A percentile compares a stretch with the other conserved stretches of the same genome.
These are phyloP conservation scores for Drosophila cardini DNA, from an alignment of 1,140 invertebrate species.

Conservation along the genomic window DNA sequence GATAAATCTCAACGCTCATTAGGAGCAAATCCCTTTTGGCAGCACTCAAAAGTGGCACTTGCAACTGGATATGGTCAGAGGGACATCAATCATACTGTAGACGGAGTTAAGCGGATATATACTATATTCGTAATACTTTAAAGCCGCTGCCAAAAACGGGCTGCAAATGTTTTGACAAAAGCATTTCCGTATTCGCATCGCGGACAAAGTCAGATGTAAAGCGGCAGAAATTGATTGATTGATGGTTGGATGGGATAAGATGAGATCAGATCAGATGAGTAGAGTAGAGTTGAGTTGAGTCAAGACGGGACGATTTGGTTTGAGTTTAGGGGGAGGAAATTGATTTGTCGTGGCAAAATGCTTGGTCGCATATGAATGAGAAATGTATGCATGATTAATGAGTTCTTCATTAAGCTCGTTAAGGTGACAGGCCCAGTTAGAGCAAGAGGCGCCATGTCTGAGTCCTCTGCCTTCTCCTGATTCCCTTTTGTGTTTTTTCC, in stretches of 20 bases:
- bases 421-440: constrained; percentile 68
- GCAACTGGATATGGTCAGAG: constrained; percentile 51
- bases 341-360: constrained; percentile 75
- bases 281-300: not conserved
- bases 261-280: not conserved
- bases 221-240: constrained; percentile 76
- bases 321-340: constrained; percentile 35
- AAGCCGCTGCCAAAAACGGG: constrained; percentile 54
- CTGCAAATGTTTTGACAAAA: constrained; percentile 71
- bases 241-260: constrained; percentile 46
- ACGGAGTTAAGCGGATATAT: constrained; percentile 29
- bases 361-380: constrained; percentile 67
- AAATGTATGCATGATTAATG: constrained; percentile 81
- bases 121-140: constrained; percentile 49
- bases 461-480: constrained; percentile 46
- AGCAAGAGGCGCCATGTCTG: constrained; percentile 24
- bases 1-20: constrained; percentile 67
- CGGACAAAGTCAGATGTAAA: constrained; percentile 70
- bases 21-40: constrained; percentile 51
- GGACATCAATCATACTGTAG: constrained; percentile 68
- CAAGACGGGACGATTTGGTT: not conserved
- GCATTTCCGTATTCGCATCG: constrained; percentile 56
- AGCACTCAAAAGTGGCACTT: constrained; percentile 29
- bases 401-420: constrained; percentile 82
- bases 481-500: not conserved